These are phyloP conservation scores for Clusia tigrina DNA, from an alignment of 2,888 invertebrate species.

Conservation along the genomic window DNA sequence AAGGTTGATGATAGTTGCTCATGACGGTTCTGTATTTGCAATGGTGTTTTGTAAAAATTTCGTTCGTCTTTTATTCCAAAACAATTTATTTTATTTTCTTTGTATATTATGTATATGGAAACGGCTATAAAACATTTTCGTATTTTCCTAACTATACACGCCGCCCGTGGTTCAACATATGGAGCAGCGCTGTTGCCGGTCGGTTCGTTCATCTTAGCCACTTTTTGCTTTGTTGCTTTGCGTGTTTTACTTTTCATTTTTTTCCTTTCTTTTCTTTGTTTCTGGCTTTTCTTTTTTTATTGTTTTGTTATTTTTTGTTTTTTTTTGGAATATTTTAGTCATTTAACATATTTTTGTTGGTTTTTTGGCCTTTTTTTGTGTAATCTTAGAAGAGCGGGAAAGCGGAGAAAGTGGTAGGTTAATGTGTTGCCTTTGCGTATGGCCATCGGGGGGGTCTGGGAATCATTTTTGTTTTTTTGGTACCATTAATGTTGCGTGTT, in stretches of 20 bases:
- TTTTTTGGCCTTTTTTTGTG: constrained; percentile 1
- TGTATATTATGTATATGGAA: not conserved
- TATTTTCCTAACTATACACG: not conserved
- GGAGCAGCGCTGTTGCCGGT: not conserved
- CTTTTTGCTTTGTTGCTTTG: not conserved
- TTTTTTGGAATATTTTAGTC: not conserved
- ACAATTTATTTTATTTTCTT: not conserved
- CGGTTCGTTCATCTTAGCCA: constrained; percentile 22
- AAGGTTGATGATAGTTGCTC: not conserved
- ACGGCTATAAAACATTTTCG: constrained; percentile 5
- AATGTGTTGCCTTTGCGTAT: not conserved
- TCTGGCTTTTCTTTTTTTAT: not conserved
- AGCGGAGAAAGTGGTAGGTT: not conserved
- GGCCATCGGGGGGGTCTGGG: not conserved
- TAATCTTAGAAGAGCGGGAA: not conserved
- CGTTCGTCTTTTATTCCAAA: not conserved
- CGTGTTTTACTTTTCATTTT: not conserved
- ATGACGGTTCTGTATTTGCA: no score
- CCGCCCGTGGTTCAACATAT: not conserved
- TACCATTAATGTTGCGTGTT: constrained; percentile 7
- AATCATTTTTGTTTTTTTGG: constrained; percentile 6
- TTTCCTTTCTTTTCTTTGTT: constrained; percentile 10
- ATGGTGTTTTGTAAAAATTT: no score
- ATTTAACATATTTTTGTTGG: constrained; percentile 12
- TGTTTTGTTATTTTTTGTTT: not conserved